A percentile compares a stretch with the other conserved stretches of the same genome.
These are phyloP conservation scores for Ornithorhynchus anatinus DNA, from an alignment of 2,113 vertebrate species.

Conservation along the genomic window DNA sequence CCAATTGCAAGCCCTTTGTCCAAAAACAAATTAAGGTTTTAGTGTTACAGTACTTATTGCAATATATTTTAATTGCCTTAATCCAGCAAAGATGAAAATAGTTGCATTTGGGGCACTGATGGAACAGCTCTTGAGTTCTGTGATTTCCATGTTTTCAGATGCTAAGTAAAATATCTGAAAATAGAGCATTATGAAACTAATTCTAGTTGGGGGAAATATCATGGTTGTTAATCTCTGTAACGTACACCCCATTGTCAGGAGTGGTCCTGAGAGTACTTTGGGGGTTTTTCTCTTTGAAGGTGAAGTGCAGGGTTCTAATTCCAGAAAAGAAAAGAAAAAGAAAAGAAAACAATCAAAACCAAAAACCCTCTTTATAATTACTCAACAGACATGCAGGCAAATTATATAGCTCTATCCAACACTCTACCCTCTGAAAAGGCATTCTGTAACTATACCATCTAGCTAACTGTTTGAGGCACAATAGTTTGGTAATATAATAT, in stretches of 20 bases:
- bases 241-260: background rate
- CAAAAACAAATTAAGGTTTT: slow-evolving; percentile 68
- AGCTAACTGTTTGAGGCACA: slow-evolving; percentile 69
- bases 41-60: slow-evolving; percentile 61
- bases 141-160: background rate
- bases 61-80: slow-evolving; percentile 72
- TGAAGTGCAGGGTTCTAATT: background rate
- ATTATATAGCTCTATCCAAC: slow-evolving; percentile 23
- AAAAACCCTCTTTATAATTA: slow-evolving; percentile 16
- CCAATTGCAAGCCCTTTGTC: slow-evolving; percentile 76
- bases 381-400: slow-evolving; percentile 29
- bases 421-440: slow-evolving; percentile 34
- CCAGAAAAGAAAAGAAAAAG: fast-evolving
- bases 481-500: slow-evolving; percentile 75
- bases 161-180: background rate
- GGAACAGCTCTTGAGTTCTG: background rate
- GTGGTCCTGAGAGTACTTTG: background rate
- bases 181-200: slow-evolving; percentile 4
- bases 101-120: background rate
- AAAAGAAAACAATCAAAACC: background rate
- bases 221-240: background rate
- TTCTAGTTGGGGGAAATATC: background rate
- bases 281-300: slow-evolving; percentile 17
- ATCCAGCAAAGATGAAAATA: slow-evolving; percentile 51
- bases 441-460: slow-evolving; percentile 62